phyloP scores from a whole-genome alignment of 2,888 invertebrate species.

The Brenthis daphne region DNA sequence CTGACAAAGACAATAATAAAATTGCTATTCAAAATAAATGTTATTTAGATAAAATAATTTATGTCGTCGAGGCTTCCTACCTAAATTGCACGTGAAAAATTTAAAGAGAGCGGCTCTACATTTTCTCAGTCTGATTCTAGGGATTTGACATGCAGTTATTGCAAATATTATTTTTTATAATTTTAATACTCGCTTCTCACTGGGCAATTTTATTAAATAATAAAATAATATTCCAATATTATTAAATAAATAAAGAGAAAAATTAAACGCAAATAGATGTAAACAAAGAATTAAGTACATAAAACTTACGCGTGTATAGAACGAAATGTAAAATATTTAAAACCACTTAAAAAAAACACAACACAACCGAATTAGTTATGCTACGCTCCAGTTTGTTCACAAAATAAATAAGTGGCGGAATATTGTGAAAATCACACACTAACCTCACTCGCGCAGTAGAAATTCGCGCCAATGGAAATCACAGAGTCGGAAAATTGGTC shows the following conservation, averaged over 20 bases:
- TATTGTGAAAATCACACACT: constrained; percentile 56
- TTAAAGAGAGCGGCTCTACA: no score
- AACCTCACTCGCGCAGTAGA: constrained; percentile 71
- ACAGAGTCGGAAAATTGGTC: constrained; percentile 65
- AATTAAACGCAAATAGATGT: not conserved
- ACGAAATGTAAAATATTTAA: constrained; percentile 17
- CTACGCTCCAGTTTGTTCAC: constrained; percentile 40
- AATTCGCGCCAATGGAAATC: constrained; percentile 63
- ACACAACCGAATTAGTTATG: constrained; percentile 34
- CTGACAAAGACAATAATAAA: no score
- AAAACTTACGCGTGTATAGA: constrained; percentile 20
- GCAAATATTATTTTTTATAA: no score
- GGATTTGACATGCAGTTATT: no score
- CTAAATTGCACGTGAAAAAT: no score
- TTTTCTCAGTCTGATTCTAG: no score
- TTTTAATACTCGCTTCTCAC: no score
- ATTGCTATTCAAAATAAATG: no score
- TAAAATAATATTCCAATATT: not conserved
- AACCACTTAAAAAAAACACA: constrained; percentile 32
- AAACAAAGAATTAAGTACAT: constrained; percentile 21
- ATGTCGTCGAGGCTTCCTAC: no score
- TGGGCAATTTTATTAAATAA: no score
- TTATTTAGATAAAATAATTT: no score
- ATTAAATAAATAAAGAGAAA: not conserved
- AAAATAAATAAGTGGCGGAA: constrained; percentile 31